phyloP scores from a whole-genome alignment of 2,113 vertebrate genomes.

The Raja brachyura region DNA sequence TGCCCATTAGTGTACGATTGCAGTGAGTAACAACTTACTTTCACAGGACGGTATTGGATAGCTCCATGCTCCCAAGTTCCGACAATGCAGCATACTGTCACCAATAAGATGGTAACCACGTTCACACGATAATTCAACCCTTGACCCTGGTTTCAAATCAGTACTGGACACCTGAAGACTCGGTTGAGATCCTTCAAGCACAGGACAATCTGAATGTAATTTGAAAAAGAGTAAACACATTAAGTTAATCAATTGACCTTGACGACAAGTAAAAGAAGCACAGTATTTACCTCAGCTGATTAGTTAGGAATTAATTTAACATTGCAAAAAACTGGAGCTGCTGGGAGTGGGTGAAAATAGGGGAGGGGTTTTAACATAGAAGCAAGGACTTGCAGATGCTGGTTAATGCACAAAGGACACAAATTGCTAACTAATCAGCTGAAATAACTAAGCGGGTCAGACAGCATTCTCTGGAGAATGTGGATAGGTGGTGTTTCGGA shows the following conservation, averaged over 20 bases:
- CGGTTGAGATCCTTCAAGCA: constrained; percentile 67
- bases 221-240: constrained; percentile 28
- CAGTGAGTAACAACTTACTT: constrained; percentile 62
- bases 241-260: neutral
- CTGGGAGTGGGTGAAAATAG: neutral
- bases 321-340: neutral
- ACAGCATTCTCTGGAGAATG: too few relatives aligned
- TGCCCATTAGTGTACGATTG: neutral
- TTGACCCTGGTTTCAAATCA: constrained; percentile 74
- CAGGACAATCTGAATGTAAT: constrained; percentile 73
- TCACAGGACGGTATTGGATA: constrained; percentile 81
- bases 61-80: constrained; percentile 87
- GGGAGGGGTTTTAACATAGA: too few relatives aligned
- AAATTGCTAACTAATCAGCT: too few relatives aligned
- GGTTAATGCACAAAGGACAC: too few relatives aligned
- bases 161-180: constrained; percentile 66
- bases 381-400: too few relatives aligned
- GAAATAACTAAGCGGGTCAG: too few relatives aligned
- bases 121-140: constrained; percentile 81
- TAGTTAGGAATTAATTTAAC: neutral
- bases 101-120: constrained; percentile 89
- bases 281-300: neutral
- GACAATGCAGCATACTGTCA: constrained; percentile 77
- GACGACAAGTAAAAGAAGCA: neutral
- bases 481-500: too few relatives aligned